Base-by-base conservation (phyloP, 2,797 vertebrate species). In the Esox masquinongy region DNA sequence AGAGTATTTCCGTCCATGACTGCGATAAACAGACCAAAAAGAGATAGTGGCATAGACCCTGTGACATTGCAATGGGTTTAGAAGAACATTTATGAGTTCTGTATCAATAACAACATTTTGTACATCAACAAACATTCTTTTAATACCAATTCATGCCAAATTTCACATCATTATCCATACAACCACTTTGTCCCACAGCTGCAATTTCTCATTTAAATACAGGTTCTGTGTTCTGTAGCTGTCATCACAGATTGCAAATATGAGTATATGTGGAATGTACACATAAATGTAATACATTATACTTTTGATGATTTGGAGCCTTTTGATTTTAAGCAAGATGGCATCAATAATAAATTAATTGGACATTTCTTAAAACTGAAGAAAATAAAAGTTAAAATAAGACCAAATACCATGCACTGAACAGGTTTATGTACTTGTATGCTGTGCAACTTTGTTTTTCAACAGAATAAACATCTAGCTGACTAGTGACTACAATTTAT, bases 11-110 rank as follows among this genome's bases (percentile, higher is more conserved):
- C 74, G 74, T 77, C 63, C 74, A 6, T 29, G 47, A 50, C 47
- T 74, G 8, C 17, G 84, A 78, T 84, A 29, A 66, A 47, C 72
- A 79, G 75, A 12, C n/a, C 31, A 26, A 2, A 76, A 73, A 8
- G 56, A 49, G 49, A 78, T 59, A 61, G 47, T 47, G 3, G 1
- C 12, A 64, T 64, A 22, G 47, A 43, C n/a, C 22, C 36, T 39
- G 36, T 4, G 5, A 5, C 68, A 69, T 36, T 11, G 39, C 47
- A 39, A 69, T 22, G n/a, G 22, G n/a, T 24, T 43, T 43, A 69
- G 36, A 22, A 31, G 36, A 19, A 69, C 5, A 11, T 69, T n/a
- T 36, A 67, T 31, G 2, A 67, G 26, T 36, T 8, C 11, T 31
- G 15, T 19, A 67, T 67, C 31, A 19, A 6, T 31, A 67, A 34